Percentiles rank a stretch among this genome's conserved stretches.
phyloP scores from a whole-genome alignment of 2,888 invertebrate genomes.

The Bugula neritina region DNA sequence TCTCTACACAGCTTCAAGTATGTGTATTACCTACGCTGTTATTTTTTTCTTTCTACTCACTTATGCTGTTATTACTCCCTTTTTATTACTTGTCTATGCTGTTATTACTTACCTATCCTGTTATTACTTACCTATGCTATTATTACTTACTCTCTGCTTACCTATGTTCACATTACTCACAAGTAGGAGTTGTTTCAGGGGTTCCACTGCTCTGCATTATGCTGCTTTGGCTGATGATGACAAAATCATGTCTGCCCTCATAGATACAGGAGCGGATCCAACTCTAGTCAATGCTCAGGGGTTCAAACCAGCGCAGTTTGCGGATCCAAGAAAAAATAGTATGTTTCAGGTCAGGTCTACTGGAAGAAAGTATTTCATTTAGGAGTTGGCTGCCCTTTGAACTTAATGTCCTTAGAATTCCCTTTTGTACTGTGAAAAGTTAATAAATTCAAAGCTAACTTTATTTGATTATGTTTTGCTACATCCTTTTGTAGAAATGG shows the following conservation, averaged over 20 bases:
- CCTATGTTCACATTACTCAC: too few relatives aligned
- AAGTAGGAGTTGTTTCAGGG: too few relatives aligned
- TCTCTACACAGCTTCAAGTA: not conserved
- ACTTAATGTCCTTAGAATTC: too few relatives aligned
- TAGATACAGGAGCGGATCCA: slow-evolving; percentile 62
- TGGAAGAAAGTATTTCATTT: too few relatives aligned
- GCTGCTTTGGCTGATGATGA: slow-evolving; percentile 71
- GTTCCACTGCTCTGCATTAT: slow-evolving; percentile 83
- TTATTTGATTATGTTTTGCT: too few relatives aligned
- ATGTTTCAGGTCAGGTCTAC: slow-evolving; percentile 3
- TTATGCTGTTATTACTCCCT: not conserved
- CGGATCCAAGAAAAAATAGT: not conserved
- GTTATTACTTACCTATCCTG: too few relatives aligned
- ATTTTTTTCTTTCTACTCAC: too few relatives aligned
- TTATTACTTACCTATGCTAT: not conserved
- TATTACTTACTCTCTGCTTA: not conserved
- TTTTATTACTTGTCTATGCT: not conserved
- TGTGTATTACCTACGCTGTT: not conserved
- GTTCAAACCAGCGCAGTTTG: slow-evolving; percentile 20
- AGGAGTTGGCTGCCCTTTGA: too few relatives aligned
- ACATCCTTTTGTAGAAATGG: slow-evolving; percentile 5
- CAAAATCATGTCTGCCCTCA: slow-evolving; percentile 61
- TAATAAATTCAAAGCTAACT: too few relatives aligned
- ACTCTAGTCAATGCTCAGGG: slow-evolving; percentile 20
- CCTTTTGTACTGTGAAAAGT: too few relatives aligned